A percentile compares a stretch with the other conserved stretches of the same genome.
phyloP scores from a whole-genome alignment of 2,113 vertebrate genomes.

The Diadophis punctatus region DNA sequence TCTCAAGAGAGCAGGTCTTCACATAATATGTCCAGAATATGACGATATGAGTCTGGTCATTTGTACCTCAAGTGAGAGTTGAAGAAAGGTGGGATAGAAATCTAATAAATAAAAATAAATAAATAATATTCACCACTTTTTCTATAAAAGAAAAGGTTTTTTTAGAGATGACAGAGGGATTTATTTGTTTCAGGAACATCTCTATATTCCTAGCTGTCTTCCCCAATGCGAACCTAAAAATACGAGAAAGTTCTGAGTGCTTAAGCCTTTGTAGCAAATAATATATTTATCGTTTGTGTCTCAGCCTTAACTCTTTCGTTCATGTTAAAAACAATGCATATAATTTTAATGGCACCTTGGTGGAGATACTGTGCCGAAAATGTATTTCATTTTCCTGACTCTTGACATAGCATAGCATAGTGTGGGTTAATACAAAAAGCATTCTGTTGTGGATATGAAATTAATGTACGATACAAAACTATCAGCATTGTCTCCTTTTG shows the following conservation, averaged over 20 bases:
- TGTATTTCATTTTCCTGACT: conserved; percentile 49
- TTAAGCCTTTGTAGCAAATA: conserved; percentile 12
- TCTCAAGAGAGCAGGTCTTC: neutral
- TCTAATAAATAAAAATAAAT: neutral
- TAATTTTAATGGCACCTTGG: conserved; percentile 53
- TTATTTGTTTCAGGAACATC: neutral
- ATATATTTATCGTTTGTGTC: conserved; percentile 10
- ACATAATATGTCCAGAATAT: neutral
- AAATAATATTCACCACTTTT: neutral
- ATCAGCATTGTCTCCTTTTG: conserved; percentile 39
- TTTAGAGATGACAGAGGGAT: neutral
- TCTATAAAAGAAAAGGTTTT: neutral
- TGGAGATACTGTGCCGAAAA: conserved; percentile 25
- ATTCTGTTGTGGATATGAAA: conserved; percentile 47
- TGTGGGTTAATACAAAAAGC: conserved; percentile 33
- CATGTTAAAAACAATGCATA: conserved; percentile 48
- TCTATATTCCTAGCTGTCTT: neutral
- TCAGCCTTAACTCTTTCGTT: conserved; percentile 22
- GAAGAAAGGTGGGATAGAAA: neutral
- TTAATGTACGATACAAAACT: conserved; percentile 58
- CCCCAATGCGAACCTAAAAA: neutral
- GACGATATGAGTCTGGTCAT: neutral
- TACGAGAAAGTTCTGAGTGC: neutral
- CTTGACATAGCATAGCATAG: conserved; percentile 1
- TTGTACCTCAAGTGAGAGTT: neutral